These are phyloP conservation scores for Nesidiocoris tenuis DNA, from an alignment of 2,888 invertebrate species.

Conservation along the genomic window DNA sequence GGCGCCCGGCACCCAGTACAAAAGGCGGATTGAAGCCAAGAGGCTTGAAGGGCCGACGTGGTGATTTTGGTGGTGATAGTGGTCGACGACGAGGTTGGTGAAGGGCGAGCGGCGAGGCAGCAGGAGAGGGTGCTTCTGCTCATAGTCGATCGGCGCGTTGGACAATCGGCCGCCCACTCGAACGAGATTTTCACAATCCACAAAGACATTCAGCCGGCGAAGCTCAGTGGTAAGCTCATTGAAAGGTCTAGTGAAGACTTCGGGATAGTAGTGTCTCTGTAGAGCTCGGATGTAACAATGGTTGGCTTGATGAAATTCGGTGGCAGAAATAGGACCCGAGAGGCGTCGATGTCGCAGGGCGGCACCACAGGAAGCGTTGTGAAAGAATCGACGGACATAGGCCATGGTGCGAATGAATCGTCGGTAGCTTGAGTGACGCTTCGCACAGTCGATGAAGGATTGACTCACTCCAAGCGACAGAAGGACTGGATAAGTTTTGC, in stretches of 20 bases:
- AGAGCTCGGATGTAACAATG: not conserved
- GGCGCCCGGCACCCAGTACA: conserved; percentile 32
- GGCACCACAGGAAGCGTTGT: not conserved
- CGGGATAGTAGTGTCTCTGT: conserved; percentile 22
- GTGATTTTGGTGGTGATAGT: conserved; percentile 23
- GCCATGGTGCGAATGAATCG: too few relatives aligned
- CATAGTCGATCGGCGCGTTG: conserved; percentile 8
- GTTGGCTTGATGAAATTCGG: not conserved
- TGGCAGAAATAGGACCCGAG: not conserved
- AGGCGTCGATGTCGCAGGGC: not conserved
- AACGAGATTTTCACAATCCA: conserved; percentile 14
- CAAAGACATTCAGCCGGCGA: conserved; percentile 19
- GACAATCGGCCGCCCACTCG: conserved; percentile 40
- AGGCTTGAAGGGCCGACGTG: conserved; percentile 38
- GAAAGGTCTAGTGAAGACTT: not conserved
- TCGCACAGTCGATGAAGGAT: too few relatives aligned
- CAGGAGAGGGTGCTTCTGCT: conserved; percentile 29
- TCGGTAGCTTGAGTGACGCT: too few relatives aligned
- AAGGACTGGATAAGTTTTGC: not conserved
- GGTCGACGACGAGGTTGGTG: conserved; percentile 29
- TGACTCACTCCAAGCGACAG: too few relatives aligned
- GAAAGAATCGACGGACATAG: too few relatives aligned
- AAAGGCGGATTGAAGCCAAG: conserved; percentile 3
- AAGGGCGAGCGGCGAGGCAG: conserved; percentile 17
- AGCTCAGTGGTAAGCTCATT: not conserved